Evolutionary conservation across 2,888 invertebrate genomes (phyloP).

Genomic region (Trichogramma evanescens): DNA sequence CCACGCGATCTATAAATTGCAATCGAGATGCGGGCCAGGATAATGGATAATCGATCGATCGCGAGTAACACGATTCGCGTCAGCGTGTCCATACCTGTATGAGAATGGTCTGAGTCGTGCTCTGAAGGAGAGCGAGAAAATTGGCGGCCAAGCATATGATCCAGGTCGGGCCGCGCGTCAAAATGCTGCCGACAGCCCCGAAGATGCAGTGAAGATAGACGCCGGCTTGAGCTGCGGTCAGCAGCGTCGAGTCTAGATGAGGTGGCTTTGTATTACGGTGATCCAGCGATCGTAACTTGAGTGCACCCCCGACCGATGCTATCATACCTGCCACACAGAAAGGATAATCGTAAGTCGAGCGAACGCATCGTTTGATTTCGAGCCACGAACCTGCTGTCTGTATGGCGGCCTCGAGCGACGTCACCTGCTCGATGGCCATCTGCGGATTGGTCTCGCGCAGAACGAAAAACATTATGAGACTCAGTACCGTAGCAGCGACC

Average conservation of each 20-base stretch:
- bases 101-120: conserved; percentile 72
- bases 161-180: conserved; percentile 49
- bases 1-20: conserved; percentile 52
- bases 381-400: conserved; percentile 31
- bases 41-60: background rate
- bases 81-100: conserved; percentile 47
- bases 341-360: background rate
- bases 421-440: conserved; percentile 41
- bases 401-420: conserved; percentile 38
- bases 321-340: conserved; percentile 28
- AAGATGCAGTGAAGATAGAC: conserved; percentile 79
- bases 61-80: conserved; percentile 11
- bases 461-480: conserved; percentile 85
- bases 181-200: conserved; percentile 57
- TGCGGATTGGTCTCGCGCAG: conserved; percentile 54
- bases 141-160: conserved; percentile 65
- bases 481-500: conserved; percentile 76
- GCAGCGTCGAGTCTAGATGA: conserved; percentile 68
- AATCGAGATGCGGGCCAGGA: too few species aligned
- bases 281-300: conserved; percentile 35
- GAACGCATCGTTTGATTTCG: background rate
- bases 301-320: conserved; percentile 33
- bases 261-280: conserved; percentile 39
- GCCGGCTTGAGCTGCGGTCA: conserved; percentile 82
- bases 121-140: conserved; percentile 69